Conservation (phyloP, 2,797 vertebrate genomes). For the Urophycis tenuis region DNA sequence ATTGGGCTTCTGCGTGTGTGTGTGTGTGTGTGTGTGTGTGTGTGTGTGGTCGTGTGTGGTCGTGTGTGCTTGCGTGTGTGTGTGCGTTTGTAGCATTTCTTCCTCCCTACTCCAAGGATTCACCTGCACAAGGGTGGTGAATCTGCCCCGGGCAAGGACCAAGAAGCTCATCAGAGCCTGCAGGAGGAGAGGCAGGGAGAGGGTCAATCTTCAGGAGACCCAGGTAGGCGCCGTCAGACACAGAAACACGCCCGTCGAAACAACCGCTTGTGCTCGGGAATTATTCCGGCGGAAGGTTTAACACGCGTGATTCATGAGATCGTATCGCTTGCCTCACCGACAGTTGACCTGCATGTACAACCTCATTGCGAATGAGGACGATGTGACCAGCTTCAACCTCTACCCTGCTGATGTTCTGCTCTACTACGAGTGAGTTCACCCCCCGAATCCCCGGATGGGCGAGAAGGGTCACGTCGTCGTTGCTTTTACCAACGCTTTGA, state of each 20-base stretch:
- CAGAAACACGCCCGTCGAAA: not conserved
- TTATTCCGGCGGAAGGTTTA: not conserved
- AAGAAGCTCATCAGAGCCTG: constrained; percentile 58
- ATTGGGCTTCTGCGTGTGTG: not conserved
- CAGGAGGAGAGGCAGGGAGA: constrained; percentile 37
- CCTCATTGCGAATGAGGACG: constrained; percentile 34
- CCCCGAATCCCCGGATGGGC: too few relatives aligned
- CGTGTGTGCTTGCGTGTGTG: not conserved
- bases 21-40: not conserved
- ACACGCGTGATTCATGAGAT: not conserved
- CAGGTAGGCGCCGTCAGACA: constrained; percentile 56
- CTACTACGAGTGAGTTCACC: constrained; percentile 65
- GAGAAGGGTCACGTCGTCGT: not conserved
- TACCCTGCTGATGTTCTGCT: constrained; percentile 65
- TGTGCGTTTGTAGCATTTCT: constrained; percentile 55
- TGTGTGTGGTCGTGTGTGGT: not conserved
- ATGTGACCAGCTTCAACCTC: constrained; percentile 40
- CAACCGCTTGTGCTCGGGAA: too few relatives aligned
- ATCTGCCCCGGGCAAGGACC: constrained; percentile 22
- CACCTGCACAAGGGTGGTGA: constrained; percentile 57
- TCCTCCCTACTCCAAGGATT: constrained; percentile 70
- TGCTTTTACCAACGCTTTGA: not conserved
- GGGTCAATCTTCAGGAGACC: constrained; percentile 56
- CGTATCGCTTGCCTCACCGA: constrained; percentile 12
- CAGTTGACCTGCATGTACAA: constrained; percentile 75